Percentiles rank a stretch among this genome's conserved stretches.
phyloP scores from a whole-genome alignment of 1,140 invertebrate species.

The Bombyx mandarina region DNA sequence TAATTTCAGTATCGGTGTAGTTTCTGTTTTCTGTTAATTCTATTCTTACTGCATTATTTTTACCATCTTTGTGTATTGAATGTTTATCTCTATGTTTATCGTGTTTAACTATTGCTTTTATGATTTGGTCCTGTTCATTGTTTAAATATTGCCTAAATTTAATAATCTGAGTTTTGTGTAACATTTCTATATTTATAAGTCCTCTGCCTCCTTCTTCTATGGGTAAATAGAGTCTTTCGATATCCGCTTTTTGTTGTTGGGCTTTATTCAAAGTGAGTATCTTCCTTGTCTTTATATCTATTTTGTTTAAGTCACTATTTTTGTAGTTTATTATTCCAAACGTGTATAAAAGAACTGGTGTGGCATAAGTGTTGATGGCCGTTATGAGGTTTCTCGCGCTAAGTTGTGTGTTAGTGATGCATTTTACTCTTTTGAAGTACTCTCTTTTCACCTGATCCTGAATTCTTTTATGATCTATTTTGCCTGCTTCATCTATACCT shows the following conservation, averaged over 20 bases:
- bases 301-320: constrained; percentile 14
- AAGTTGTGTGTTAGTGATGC: constrained; percentile 3
- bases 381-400: constrained; percentile 13
- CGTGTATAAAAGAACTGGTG: constrained; percentile 10
- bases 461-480: not conserved
- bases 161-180: constrained; percentile 15
- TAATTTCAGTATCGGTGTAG: too few relatives aligned
- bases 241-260: constrained; percentile 19
- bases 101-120: constrained; percentile 12
- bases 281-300: constrained; percentile 19
- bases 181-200: constrained; percentile 10
- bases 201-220: constrained; percentile 16
- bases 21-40: too few relatives aligned
- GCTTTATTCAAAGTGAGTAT: constrained; percentile 15
- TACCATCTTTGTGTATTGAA: constrained; percentile 13
- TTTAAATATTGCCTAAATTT: constrained; percentile 16
- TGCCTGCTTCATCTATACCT: not conserved
- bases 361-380: constrained; percentile 10
- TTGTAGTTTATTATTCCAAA: constrained; percentile 21
- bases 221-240: constrained; percentile 16
- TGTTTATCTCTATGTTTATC: constrained; percentile 13
- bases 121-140: constrained; percentile 6
- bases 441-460: not conserved
- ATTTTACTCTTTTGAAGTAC: not conserved
- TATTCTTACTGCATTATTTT: not conserved